A percentile compares a stretch with the other conserved stretches of the same genome.
These are phyloP conservation scores for Gadus chalcogrammus DNA, from an alignment of 2,113 vertebrate species.

Conservation along the genomic window DNA sequence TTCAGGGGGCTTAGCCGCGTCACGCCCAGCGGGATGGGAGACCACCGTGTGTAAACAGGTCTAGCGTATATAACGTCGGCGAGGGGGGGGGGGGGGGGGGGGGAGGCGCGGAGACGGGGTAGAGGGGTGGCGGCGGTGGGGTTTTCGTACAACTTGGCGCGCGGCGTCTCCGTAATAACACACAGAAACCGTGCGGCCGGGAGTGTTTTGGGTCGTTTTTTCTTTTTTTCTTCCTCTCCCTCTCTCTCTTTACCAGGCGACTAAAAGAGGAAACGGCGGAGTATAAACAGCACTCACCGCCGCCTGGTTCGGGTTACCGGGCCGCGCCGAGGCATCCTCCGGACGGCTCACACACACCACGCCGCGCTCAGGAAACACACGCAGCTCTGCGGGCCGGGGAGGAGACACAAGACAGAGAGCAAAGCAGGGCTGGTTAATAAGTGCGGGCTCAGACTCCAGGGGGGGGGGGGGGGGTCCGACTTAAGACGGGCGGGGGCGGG, in stretches of 20 bases:
- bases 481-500: slow-evolving; percentile 36
- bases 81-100: slow-evolving; percentile 25
- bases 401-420: slow-evolving; percentile 51
- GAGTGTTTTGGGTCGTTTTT: slow-evolving; percentile 8
- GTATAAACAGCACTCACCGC: slow-evolving; percentile 78
- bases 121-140: no score
- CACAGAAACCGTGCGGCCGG: slow-evolving; percentile 38
- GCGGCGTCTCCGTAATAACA: slow-evolving; percentile 56
- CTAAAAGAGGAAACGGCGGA: slow-evolving; percentile 67
- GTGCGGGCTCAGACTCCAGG: slow-evolving; percentile 37
- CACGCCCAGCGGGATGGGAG: slow-evolving; percentile 14
- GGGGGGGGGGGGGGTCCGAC: slow-evolving; percentile 29
- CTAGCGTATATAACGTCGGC: slow-evolving; percentile 29
- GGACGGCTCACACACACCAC: slow-evolving; percentile 84
- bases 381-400: slow-evolving; percentile 72
- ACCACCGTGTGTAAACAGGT: slow-evolving; percentile 30
- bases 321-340: slow-evolving; percentile 63
- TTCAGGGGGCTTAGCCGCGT: slow-evolving; percentile 6
- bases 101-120: no score
- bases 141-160: slow-evolving; percentile 51
- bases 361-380: slow-evolving; percentile 87
- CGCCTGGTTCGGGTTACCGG: slow-evolving; percentile 63
- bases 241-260: slow-evolving; percentile 55
- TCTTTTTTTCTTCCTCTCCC: no score
- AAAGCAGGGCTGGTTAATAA: slow-evolving; percentile 52